Conservation (phyloP, 2,888 invertebrate genomes). For the Protodeltote pygarga region DNA sequence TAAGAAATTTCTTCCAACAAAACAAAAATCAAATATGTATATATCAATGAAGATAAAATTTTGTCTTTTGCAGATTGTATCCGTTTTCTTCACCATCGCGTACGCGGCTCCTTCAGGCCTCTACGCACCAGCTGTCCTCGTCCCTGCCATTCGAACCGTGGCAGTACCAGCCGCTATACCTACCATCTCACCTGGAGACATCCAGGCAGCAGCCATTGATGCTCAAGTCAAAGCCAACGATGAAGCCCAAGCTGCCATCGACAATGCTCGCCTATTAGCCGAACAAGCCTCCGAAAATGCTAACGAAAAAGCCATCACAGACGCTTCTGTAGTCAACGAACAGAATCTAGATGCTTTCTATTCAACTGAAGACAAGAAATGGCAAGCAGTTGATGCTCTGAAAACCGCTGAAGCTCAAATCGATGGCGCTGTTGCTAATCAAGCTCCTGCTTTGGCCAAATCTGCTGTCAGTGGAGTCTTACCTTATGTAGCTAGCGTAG, state of each 20-base stretch:
- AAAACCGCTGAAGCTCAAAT: conserved; percentile 72
- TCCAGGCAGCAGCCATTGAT: conserved; percentile 77
- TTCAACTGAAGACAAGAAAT: conserved; percentile 75
- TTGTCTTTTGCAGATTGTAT: conserved; percentile 64
- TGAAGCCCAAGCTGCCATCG: conserved; percentile 59
- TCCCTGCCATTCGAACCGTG: conserved; percentile 39
- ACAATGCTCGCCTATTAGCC: conserved; percentile 61
- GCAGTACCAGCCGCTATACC: conserved; percentile 56
- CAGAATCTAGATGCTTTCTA: conserved; percentile 63
- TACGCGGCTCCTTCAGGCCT: conserved; percentile 69
- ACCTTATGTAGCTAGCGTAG: conserved; percentile 26
- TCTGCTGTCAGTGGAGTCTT: conserved; percentile 42
- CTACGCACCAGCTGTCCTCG: conserved; percentile 32
- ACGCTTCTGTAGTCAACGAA: conserved; percentile 61
- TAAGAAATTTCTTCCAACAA: too few relatives aligned
- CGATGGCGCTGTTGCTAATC: conserved; percentile 67
- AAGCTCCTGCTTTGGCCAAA: conserved; percentile 59
- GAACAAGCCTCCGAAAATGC: conserved; percentile 63
- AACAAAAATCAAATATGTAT: too few relatives aligned
- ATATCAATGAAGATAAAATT: background rate
- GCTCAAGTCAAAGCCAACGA: conserved; percentile 65
- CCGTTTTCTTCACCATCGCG: conserved; percentile 69
- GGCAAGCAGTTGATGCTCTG: conserved; percentile 73
- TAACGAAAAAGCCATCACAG: conserved; percentile 61
- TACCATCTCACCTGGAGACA: conserved; percentile 71